Conservation (phyloP, 2,888 invertebrate genomes). For the Protodeltote pygarga region DNA sequence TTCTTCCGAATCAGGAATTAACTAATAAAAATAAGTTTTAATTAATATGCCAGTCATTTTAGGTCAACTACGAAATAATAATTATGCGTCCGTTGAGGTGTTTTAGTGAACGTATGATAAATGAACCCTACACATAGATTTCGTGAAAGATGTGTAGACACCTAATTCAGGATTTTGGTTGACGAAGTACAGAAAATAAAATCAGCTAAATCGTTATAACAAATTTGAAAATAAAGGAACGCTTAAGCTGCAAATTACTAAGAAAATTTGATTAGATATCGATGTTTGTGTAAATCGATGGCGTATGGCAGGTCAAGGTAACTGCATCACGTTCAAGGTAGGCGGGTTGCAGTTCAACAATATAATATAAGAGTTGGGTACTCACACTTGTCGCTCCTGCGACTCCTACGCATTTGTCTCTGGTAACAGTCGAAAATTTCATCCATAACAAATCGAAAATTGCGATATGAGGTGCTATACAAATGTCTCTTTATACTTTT, state of each 20-base stretch:
- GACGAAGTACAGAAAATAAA: no score
- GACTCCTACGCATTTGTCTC: constrained; percentile 8
- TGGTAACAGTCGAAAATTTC: background rate
- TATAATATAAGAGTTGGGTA: constrained; percentile 9
- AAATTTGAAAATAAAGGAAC: no score
- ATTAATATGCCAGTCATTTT: no score
- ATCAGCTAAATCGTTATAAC: no score
- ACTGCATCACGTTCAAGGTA: constrained; percentile 26
- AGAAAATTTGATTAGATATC: no score
- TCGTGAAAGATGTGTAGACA: no score
- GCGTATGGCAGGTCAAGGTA: background rate
- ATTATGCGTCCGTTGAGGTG: background rate
- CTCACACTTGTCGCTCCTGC: background rate
- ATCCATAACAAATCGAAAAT: background rate
- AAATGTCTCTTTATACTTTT: no score
- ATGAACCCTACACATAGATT: no score
- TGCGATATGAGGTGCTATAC: background rate
- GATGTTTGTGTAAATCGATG: background rate
- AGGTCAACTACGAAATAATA: no score
- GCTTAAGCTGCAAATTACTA: no score
- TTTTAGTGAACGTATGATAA: no score
- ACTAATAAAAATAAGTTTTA: constrained; percentile 1
- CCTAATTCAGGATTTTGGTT: no score
- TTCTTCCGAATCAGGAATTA: constrained; percentile 7
- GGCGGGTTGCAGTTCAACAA: constrained; percentile 12